Conservation (phyloP, 2,888 invertebrate species). For the Drosophila leonis region DNA sequence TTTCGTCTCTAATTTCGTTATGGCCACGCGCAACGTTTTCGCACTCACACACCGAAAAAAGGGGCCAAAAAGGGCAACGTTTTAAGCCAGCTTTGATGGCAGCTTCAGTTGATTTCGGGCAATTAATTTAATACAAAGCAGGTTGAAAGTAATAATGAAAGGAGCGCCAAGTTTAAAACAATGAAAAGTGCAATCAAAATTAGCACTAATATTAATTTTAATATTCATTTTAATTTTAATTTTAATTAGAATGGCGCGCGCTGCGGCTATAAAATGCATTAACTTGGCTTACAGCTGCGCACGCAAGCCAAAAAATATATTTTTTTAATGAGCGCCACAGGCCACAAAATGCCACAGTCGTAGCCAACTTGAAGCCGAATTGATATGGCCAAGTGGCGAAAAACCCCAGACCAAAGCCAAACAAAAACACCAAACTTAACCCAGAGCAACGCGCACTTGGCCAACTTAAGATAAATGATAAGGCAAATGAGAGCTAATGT, state of each 20-base stretch:
- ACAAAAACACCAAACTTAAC: constrained; percentile 27
- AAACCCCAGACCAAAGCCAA: constrained; percentile 1
- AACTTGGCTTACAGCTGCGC: constrained; percentile 59
- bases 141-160: constrained; percentile 39
- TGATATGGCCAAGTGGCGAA: constrained; percentile 61
- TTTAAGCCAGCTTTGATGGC: constrained; percentile 33
- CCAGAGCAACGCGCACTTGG: constrained; percentile 45
- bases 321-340: constrained; percentile 43
- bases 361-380: constrained; percentile 58
- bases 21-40: constrained; percentile 32
- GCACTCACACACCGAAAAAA: not conserved
- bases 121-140: constrained; percentile 60
- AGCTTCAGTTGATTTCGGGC: constrained; percentile 42
- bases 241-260: constrained; percentile 63
- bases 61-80: constrained; percentile 22
- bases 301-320: constrained; percentile 38
- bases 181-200: constrained; percentile 59
- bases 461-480: constrained; percentile 78
- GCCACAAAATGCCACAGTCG: constrained; percentile 62
- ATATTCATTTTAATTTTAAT: constrained; percentile 66
- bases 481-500: constrained; percentile 49
- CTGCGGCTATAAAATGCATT: constrained; percentile 49
- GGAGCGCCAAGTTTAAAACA: constrained; percentile 20
- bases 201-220: constrained; percentile 66
- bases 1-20: constrained; percentile 51